Evolutionary conservation across 2,113 vertebrate genomes (phyloP).

Genomic region (Perca flavescens): DNA sequence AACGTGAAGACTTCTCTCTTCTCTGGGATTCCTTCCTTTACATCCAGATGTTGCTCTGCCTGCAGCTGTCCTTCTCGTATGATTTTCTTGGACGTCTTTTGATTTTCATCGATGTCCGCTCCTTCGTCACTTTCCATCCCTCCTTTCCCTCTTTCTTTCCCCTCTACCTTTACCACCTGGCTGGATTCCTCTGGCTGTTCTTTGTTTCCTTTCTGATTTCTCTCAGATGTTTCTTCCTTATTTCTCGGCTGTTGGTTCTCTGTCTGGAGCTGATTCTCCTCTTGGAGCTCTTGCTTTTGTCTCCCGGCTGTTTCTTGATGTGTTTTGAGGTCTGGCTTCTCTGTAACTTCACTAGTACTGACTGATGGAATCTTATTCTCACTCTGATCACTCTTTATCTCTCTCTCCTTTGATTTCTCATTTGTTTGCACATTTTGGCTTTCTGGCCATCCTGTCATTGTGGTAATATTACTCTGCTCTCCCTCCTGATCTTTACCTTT

Average conservation of each 20-base stretch:
- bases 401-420: not conserved
- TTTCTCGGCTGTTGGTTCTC: not conserved
- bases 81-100: no score
- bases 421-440: accelerated
- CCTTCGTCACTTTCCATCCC: no score
- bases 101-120: no score
- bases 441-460: not conserved
- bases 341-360: not conserved
- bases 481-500: not conserved
- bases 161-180: no score
- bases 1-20: not conserved
- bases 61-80: no score
- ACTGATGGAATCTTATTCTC: not conserved
- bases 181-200: not conserved
- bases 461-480: no score
- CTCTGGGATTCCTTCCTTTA: not conserved
- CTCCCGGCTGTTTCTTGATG: not conserved
- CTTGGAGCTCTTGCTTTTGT: not conserved
- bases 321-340: not conserved
- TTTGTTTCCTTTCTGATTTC: not conserved
- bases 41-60: no score
- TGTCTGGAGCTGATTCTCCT: not conserved
- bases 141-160: no score
- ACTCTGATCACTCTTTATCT: not conserved
- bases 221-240: not conserved